Conservation (phyloP, 64 coral and sea anemone genomes). For the Porites australiensis region DNA sequence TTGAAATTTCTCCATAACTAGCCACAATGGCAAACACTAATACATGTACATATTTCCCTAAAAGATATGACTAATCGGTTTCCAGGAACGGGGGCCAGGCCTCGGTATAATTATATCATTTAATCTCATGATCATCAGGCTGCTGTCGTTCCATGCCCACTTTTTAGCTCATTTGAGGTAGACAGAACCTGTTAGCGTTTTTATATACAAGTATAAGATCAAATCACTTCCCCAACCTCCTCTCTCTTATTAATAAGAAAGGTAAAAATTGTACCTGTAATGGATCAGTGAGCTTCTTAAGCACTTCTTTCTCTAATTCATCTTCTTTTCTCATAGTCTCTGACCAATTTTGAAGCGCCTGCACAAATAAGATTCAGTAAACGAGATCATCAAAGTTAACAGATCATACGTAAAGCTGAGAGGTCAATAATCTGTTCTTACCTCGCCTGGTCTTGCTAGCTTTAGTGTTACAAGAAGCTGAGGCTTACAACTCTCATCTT, state of each 20-base stretch:
- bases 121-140: too few relatives aligned
- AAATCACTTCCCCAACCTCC: too few relatives aligned
- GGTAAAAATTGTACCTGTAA: slow-evolving; percentile 44
- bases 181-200: too few relatives aligned
- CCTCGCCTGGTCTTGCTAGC: slow-evolving; percentile 21
- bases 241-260: too few relatives aligned
- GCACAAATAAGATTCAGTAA: not conserved
- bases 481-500: not conserved
- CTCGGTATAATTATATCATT: too few relatives aligned
- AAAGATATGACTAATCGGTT: not conserved
- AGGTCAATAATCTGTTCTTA: not conserved
- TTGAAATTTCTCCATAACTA: not conserved
- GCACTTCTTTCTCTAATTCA: slow-evolving; percentile 24
- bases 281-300: slow-evolving; percentile 49
- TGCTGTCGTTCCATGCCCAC: too few relatives aligned
- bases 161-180: too few relatives aligned
- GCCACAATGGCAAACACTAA: not conserved
- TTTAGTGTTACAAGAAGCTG: slow-evolving; percentile 33
- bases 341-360: slow-evolving; percentile 50
- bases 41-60: not conserved
- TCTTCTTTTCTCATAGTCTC: slow-evolving; percentile 25
- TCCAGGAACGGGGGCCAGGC: not conserved
- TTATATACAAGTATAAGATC: too few relatives aligned
- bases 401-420: not conserved
- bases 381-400: not conserved